Evolutionary conservation across 2,797 vertebrate species (phyloP).

Genomic region (Pangasius macronema): DNA sequence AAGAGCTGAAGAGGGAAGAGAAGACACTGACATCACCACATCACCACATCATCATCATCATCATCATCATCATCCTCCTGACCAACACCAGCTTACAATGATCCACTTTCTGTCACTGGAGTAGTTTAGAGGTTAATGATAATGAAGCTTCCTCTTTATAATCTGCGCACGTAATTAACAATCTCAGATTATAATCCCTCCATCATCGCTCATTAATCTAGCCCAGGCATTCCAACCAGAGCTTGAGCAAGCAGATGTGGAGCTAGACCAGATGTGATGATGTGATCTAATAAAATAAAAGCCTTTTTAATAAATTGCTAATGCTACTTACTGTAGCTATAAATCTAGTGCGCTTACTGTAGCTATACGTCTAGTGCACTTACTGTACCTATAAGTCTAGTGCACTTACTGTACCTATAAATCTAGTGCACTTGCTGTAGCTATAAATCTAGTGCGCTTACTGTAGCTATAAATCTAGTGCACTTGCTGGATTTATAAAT

Average conservation of each 20-base stretch:
- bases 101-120: neutral
- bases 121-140: neutral
- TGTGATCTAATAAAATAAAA: neutral
- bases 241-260: neutral
- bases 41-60: too few species aligned
- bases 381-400: too few species aligned
- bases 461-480: too few species aligned
- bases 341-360: too few species aligned
- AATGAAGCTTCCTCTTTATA: neutral
- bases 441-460: too few species aligned
- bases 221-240: neutral
- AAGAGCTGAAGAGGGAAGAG: conserved; percentile 75
- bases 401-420: too few species aligned
- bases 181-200: too few species aligned
- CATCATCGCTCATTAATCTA: neutral
- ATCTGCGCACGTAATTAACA: neutral
- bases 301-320: neutral
- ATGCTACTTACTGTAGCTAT: neutral
- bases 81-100: neutral
- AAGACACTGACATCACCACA: neutral
- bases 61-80: neutral
- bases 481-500: too few species aligned
- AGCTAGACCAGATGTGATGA: too few species aligned
- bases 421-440: too few species aligned
- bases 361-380: too few species aligned